Percentiles rank a stretch among this genome's conserved stretches.
Evolutionary conservation across 2,888 invertebrate genomes (phyloP).

Genomic region (Drosophila prolongata): DNA sequence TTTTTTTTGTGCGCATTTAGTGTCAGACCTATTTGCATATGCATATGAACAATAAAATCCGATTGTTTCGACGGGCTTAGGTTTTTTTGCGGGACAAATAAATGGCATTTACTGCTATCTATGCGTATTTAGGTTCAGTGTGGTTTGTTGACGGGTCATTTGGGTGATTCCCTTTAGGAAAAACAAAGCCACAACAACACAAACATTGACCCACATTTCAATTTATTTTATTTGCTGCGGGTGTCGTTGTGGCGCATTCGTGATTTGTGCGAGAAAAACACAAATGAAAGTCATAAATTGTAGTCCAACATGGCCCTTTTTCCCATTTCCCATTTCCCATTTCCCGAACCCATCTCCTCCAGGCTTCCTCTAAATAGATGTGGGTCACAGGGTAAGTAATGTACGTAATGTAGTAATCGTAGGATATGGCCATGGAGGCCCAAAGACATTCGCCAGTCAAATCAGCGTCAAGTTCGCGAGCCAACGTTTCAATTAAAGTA

Average conservation of each 20-base stretch:
- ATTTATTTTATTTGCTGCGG: constrained; percentile 47
- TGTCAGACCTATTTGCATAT: constrained; percentile 12
- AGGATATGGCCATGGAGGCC: constrained; percentile 10
- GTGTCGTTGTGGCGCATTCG: constrained; percentile 37
- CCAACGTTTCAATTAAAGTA: constrained; percentile 67
- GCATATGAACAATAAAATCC: constrained; percentile 19
- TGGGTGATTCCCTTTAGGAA: constrained; percentile 12
- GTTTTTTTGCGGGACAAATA: constrained; percentile 19
- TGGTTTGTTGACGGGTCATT: constrained; percentile 30
- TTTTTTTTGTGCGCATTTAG: constrained; percentile 54
- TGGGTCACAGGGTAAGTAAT: constrained; percentile 60
- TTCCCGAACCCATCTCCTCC: background rate
- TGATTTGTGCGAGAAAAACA: constrained; percentile 47
- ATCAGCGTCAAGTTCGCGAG: constrained; percentile 54
- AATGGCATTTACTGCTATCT: constrained; percentile 31
- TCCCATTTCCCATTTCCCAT: constrained; percentile 7
- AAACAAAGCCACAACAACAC: constrained; percentile 37
- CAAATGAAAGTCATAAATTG: constrained; percentile 71
- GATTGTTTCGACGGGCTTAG: constrained; percentile 34
- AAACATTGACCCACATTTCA: constrained; percentile 68
- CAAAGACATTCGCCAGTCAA: constrained; percentile 48
- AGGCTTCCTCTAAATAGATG: constrained; percentile 20
- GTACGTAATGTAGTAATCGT: constrained; percentile 10
- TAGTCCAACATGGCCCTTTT: constrained; percentile 11
- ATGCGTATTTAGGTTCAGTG: constrained; percentile 21